Evolutionary conservation across 2,888 invertebrate genomes (phyloP), one percentile per base, ranked within the genome.

Genomic region (Tenthredo scrophulariae): DNA sequence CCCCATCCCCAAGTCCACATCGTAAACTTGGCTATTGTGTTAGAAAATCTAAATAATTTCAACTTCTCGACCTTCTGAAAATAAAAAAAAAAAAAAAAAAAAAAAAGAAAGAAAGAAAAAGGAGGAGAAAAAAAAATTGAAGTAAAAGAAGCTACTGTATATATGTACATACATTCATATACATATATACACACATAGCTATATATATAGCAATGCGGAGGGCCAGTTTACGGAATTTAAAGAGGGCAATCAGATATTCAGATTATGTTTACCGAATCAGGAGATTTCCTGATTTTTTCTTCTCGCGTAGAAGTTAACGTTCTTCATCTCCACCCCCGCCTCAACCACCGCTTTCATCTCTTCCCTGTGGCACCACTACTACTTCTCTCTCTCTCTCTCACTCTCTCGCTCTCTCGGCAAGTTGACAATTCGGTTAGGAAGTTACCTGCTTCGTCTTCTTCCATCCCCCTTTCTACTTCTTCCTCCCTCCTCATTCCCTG

Each of bases 31-130:
- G 91, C 91, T 92, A 92, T 92, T 92, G 92, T 91, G 90, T 92
- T 92, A 91, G 91, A 91, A 92, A 93, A 92, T 93, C 91, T 92
- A 92, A 93, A 93, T 93, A 92, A 92, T 93, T 92, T 90, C 89
- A 90, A 91, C 91, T 91, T 90, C 89, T 91, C 86, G 79, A 82
- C 84, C 80, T 80, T 62, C 58, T 40, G 75, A 75, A 65, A 54
- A 82, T 70, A 70, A 58, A 37, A 65, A 43, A 65, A 50, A 83
- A 46, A 74, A 72, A 75, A 85, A 40, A 37, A 15, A 15, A 62
- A 40, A 58, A 7, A 80, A n/a, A n/a, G 37, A 18, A 33, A 33
- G 50, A 75, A 75, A 10, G 33, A 33, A 33, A 33, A 33, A 33
- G 33, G 4, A 33, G 4, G 4, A 58, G 2, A 77, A 54, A 13